Evolutionary conservation across 2,113 vertebrate genomes (phyloP).

Genomic region (Labeo catla): DNA sequence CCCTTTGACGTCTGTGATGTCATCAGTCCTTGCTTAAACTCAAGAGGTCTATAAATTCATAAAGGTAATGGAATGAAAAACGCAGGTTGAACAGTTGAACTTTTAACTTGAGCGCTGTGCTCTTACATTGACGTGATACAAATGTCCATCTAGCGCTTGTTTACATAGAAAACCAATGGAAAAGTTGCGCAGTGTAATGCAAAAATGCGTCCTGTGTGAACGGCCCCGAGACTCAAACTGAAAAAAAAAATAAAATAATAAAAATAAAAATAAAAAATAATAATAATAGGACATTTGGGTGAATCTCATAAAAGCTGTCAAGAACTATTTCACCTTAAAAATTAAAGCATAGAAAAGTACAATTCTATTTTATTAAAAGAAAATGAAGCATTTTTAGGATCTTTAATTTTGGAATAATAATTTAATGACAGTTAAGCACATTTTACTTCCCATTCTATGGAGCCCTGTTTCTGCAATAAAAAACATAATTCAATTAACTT

Average conservation of each 20-base stretch:
- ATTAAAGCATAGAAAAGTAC: not conserved
- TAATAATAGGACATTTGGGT: not conserved
- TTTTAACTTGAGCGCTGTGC: not conserved
- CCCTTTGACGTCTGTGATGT: slow-evolving; percentile 47
- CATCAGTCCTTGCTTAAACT: slow-evolving; percentile 17
- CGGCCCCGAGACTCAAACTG: not conserved
- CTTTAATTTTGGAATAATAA: not conserved
- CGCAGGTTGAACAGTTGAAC: not conserved
- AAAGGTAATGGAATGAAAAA: not conserved
- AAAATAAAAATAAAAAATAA: not conserved
- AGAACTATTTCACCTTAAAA: not conserved
- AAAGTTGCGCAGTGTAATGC: not conserved
- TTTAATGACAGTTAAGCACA: not conserved
- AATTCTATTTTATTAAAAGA: not conserved
- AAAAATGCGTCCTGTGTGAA: not conserved
- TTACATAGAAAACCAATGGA: slow-evolving; percentile 4
- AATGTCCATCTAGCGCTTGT: not conserved
- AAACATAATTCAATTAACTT: no score
- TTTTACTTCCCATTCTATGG: not conserved
- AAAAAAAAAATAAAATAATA: not conserved
- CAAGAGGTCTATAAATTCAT: not conserved
- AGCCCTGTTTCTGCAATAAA: no score
- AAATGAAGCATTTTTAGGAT: not conserved
- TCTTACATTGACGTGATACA: not conserved
- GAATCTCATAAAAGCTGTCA: not conserved